Conservation (phyloP, 2,888 invertebrate genomes). For the Drosophila anomalipes region DNA sequence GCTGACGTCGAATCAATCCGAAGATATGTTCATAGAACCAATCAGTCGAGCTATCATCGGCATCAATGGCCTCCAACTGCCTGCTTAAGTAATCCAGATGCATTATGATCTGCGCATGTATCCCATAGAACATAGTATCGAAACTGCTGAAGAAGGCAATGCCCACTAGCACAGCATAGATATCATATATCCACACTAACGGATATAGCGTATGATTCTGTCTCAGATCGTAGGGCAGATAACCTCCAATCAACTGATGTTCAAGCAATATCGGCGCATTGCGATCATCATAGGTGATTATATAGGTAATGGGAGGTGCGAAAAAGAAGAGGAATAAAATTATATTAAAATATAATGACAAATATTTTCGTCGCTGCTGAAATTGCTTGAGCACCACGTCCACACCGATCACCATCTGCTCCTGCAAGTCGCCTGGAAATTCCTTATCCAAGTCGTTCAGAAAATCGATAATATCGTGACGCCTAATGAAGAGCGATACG, state of each 20-base stretch:
- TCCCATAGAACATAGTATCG: slow-evolving; percentile 52
- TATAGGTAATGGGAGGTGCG: slow-evolving; percentile 20
- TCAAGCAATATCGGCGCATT: slow-evolving; percentile 36
- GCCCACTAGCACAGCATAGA: slow-evolving; percentile 20
- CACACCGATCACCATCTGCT: slow-evolving; percentile 33
- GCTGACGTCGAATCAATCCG: slow-evolving; percentile 53
- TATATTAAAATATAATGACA: background rate
- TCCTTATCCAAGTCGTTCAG: slow-evolving; percentile 49
- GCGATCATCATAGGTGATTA: slow-evolving; percentile 13
- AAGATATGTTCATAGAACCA: slow-evolving; percentile 24
- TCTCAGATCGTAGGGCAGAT: slow-evolving; percentile 48
- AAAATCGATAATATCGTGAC: slow-evolving; percentile 37
- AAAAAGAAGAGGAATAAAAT: background rate
- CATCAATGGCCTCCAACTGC: slow-evolving; percentile 31
- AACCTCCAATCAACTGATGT: slow-evolving; percentile 58
- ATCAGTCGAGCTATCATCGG: slow-evolving; percentile 6
- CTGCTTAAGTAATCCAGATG: slow-evolving; percentile 43
- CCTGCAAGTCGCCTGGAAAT: slow-evolving; percentile 39
- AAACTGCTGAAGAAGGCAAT: slow-evolving; percentile 37
- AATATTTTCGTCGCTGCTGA: slow-evolving; percentile 4
- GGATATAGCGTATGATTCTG: slow-evolving; percentile 45
- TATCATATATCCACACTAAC: slow-evolving; percentile 33
- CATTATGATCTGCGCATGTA: slow-evolving; percentile 62
- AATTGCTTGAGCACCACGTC: background rate
- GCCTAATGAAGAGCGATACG: slow-evolving; percentile 44